These are phyloP conservation scores for Onthophagus taurus DNA, from an alignment of 1,140 invertebrate genomes.

Conservation along the genomic window DNA sequence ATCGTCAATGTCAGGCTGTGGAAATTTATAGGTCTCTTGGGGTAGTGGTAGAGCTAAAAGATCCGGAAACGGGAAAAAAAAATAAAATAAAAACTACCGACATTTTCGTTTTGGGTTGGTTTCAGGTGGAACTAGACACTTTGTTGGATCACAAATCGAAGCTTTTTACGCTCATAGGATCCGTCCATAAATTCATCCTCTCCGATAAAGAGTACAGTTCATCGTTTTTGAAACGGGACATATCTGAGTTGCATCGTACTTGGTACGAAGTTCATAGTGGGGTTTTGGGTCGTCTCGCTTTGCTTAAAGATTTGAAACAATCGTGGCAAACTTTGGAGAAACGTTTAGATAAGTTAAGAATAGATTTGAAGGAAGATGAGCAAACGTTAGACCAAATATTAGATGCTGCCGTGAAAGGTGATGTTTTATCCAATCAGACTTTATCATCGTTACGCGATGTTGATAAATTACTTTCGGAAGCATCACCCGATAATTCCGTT, in stretches of 20 bases:
- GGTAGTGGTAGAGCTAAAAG: no score
- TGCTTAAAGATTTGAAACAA: constrained; percentile 37
- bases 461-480: constrained; percentile 58
- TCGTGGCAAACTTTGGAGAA: constrained; percentile 54
- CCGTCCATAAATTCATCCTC: constrained; percentile 60
- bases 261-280: constrained; percentile 69
- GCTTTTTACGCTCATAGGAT: constrained; percentile 63
- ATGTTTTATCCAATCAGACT: constrained; percentile 47
- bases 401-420: constrained; percentile 45
- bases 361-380: constrained; percentile 51
- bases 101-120: constrained; percentile 27
- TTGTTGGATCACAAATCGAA: constrained; percentile 53
- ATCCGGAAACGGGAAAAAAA: not conserved
- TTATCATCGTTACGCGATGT: constrained; percentile 57
- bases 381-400: constrained; percentile 53
- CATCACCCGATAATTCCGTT: constrained; percentile 4
- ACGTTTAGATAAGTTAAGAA: constrained; percentile 52
- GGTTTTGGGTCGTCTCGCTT: constrained; percentile 42
- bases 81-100: not conserved
- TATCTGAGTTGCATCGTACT: constrained; percentile 61
- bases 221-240: constrained; percentile 54
- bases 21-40: no score
- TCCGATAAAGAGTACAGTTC: constrained; percentile 41
- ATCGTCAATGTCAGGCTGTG: no score
- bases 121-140: constrained; percentile 51